Evolutionary conservation across 2,113 vertebrate species (phyloP), one percentile per base, ranked within the genome.

Genomic region (Rhinichthys klamathensis): DNA sequence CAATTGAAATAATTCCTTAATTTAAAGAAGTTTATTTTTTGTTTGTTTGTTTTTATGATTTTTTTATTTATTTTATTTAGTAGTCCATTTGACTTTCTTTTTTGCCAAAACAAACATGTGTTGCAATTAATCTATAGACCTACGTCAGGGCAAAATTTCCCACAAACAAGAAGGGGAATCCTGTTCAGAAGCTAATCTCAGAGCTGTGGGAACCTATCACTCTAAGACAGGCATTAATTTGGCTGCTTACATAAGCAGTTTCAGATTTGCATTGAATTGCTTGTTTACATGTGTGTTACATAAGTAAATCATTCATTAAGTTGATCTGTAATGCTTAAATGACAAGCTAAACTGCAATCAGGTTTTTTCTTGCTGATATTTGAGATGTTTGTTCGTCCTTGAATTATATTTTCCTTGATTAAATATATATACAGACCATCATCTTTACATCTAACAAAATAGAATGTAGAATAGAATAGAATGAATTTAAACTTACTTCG

Each of bases 221-320:
- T 35, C 15, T 2, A 27, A 81, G 60, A 80, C 58, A 63, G n/a
- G 15, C 79, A 35, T 69, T 82, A 27, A 13, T 67, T 23, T 67
- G 44, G 23, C 63, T 69, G 80, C 27, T 82, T 54, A n/a, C 80
- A 35, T 35, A 69, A 51, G 63, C 63, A 69, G 18, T 69, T 49
- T 23, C 61, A 69, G 16, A 54, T 54, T 49, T 32, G 9, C 18
- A 69, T 69, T 82, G 41, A n/a, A 35, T 85, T 18, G 35, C 21
- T 83, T 78, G 80, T 69, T 82, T 87, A 69, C 3, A 16, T 41
- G 60, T 72, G 1, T 9, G 80, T 93, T 93, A 88, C 85, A 84
- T 92, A 92, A 94, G 32, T 32, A 32, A 73, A 86, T 92, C 72
- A 92, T 90, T 93, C 91, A 91, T 93, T 93, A 88, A 80, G 87